Evolutionary conservation across 2,888 invertebrate species (phyloP).

Genomic region (Drosophila neotestacea): DNA sequence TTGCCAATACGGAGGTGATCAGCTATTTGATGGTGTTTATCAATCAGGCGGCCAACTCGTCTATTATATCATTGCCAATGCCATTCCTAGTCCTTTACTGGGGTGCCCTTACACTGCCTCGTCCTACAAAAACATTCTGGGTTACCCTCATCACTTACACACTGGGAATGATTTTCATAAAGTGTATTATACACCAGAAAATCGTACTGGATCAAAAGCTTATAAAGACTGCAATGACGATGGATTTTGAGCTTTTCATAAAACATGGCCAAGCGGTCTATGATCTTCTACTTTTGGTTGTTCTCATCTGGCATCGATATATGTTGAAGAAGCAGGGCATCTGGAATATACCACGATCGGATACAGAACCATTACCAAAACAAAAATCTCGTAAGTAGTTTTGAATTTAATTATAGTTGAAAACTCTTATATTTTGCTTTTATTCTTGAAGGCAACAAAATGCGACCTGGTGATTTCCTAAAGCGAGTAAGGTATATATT

Average conservation of each 20-base stretch:
- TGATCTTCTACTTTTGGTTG: conserved; percentile 94
- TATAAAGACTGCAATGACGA: conserved; percentile 91
- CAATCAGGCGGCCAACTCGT: conserved; percentile 95
- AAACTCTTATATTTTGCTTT: neutral
- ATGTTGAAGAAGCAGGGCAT: conserved; percentile 68
- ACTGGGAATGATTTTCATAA: conserved; percentile 96
- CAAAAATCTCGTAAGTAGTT: conserved; percentile 9
- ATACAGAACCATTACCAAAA: conserved; percentile 2
- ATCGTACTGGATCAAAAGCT: conserved; percentile 94
- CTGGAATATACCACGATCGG: conserved; percentile 54
- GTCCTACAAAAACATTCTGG: conserved; percentile 99
- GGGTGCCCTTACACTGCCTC: conserved; percentile 97
- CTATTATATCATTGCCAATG: conserved; percentile 94
- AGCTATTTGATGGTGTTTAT: conserved; percentile 98
- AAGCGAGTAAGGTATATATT: conserved; percentile 51
- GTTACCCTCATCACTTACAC: conserved; percentile 98
- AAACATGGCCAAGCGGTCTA: conserved; percentile 93
- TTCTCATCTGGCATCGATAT: conserved; percentile 97
- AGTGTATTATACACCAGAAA: conserved; percentile 98
- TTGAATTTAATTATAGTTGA: neutral
- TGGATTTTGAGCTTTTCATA: conserved; percentile 95
- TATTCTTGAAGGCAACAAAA: conserved; percentile 12
- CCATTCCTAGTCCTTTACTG: conserved; percentile 98
- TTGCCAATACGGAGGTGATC: conserved; percentile 92
- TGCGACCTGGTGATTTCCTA: conserved; percentile 36